phyloP scores from a whole-genome alignment of 1,140 invertebrate species.

The Ips nitidus region DNA sequence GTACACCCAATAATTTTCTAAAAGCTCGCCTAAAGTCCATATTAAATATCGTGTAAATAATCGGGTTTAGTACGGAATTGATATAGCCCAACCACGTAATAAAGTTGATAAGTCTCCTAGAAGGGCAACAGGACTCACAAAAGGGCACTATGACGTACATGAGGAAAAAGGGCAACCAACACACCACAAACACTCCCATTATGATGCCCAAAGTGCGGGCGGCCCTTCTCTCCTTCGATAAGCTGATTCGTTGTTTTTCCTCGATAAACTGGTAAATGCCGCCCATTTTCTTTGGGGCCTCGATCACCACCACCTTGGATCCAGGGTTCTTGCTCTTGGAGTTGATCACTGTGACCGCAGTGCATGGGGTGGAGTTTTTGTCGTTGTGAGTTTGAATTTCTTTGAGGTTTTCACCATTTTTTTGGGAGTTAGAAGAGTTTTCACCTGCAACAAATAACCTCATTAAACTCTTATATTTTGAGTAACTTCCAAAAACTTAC shows the following conservation, averaged over 20 bases:
- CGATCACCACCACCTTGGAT: constrained; percentile 47
- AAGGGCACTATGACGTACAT: constrained; percentile 92
- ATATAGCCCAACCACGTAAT: constrained; percentile 97
- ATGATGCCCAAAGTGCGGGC: constrained; percentile 91
- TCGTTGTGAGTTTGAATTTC: constrained; percentile 27
- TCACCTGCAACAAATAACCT: constrained; percentile 43
- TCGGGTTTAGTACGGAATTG: constrained; percentile 95
- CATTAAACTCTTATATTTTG: neutral
- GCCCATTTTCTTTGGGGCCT: constrained; percentile 55
- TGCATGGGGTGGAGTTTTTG: constrained; percentile 48
- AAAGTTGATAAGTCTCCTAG: constrained; percentile 79
- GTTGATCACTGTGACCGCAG: constrained; percentile 40
- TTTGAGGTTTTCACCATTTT: constrained; percentile 40
- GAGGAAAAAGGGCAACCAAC: constrained; percentile 96
- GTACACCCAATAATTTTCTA: constrained; percentile 76
- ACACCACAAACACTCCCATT: constrained; percentile 93
- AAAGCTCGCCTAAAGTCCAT: constrained; percentile 94
- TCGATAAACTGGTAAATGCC: constrained; percentile 89
- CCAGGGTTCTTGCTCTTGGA: constrained; percentile 44
- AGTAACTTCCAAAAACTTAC: constrained; percentile 22
- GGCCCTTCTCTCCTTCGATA: constrained; percentile 88
- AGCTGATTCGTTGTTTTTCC: constrained; percentile 89
- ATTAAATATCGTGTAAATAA: constrained; percentile 98
- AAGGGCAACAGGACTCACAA: constrained; percentile 77
- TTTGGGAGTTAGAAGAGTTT: constrained; percentile 44